Evolutionary conservation across 2,113 vertebrate genomes (phyloP).

Genomic region (Solea solea): DNA sequence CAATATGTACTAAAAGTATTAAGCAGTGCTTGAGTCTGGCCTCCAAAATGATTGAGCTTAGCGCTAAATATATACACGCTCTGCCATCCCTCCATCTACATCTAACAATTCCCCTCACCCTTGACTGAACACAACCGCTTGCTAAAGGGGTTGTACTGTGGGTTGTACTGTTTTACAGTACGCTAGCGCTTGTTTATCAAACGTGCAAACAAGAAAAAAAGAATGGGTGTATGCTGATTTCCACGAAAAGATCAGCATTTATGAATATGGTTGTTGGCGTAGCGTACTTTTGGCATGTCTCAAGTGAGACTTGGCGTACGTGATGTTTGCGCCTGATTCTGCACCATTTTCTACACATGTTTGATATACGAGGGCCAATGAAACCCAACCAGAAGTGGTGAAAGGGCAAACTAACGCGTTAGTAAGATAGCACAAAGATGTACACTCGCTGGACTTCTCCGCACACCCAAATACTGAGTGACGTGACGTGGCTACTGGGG

Average conservation of each 20-base stretch:
- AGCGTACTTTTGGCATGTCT: no score
- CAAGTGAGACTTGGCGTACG: no score
- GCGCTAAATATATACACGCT: conserved; percentile 65
- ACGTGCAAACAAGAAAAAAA: no score
- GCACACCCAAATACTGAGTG: conserved; percentile 32
- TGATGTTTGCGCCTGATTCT: no score
- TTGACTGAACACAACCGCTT: conserved; percentile 34
- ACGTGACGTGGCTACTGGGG: conserved; percentile 47
- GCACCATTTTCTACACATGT: no score
- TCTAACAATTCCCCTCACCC: conserved; percentile 30
- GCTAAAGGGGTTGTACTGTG: conserved; percentile 42
- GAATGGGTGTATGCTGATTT: no score
- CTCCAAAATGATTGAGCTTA: conserved; percentile 37
- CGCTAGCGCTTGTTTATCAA: neutral
- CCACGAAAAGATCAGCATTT: no score
- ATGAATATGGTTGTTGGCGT: no score
- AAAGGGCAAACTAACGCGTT: conserved; percentile 37
- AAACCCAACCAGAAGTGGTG: conserved; percentile 29
- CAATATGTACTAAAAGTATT: conserved; percentile 37
- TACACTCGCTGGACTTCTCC: conserved; percentile 4
- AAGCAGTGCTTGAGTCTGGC: conserved; percentile 33
- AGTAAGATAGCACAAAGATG: conserved; percentile 27
- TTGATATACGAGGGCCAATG: neutral
- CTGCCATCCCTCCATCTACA: conserved; percentile 24
- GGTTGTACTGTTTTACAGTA: conserved; percentile 37